Conservation (phyloP, 2,888 invertebrate genomes). For the Nymphalis polychloros region DNA sequence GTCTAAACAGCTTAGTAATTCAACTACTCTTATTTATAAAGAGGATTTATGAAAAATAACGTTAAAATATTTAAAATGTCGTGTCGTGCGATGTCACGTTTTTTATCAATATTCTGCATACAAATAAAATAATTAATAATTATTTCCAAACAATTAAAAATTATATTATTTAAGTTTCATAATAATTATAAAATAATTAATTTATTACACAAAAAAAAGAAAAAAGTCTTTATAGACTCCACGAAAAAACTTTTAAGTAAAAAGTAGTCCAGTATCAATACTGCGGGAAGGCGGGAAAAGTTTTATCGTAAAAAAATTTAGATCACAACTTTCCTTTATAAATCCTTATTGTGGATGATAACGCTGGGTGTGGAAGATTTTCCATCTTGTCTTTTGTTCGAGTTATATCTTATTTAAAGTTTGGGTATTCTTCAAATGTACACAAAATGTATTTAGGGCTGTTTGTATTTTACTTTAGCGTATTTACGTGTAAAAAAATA, state of each 20-base stretch:
- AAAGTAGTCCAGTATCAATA: conserved; percentile 28
- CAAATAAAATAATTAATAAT: too few species aligned
- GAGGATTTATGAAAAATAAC: too few species aligned
- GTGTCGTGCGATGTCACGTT: too few species aligned
- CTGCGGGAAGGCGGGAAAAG: conserved; percentile 26
- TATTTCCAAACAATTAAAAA: too few species aligned
- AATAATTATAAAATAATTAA: background rate
- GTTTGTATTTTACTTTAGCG: conserved; percentile 21
- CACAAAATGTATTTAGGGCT: conserved; percentile 27
- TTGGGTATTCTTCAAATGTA: conserved; percentile 21
- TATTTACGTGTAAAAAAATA: background rate
- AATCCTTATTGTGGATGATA: conserved; percentile 36
- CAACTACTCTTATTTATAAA: too few species aligned
- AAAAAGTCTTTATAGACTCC: background rate
- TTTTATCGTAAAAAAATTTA: conserved; percentile 38
- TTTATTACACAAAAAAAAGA: background rate
- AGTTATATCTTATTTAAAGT: conserved; percentile 37
- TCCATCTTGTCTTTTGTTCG: conserved; percentile 24
- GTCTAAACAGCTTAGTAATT: too few species aligned
- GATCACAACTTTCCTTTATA: conserved; percentile 34
- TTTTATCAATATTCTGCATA: too few species aligned
- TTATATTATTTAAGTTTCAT: too few species aligned
- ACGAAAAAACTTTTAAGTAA: conserved; percentile 11
- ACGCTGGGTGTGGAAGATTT: conserved; percentile 24
- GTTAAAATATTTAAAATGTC: too few species aligned